These are phyloP conservation scores for Theonella swinhoei DNA, from an alignment of 37 sponge, comb jelly and placozoan genomes.

Conservation along the genomic window DNA sequence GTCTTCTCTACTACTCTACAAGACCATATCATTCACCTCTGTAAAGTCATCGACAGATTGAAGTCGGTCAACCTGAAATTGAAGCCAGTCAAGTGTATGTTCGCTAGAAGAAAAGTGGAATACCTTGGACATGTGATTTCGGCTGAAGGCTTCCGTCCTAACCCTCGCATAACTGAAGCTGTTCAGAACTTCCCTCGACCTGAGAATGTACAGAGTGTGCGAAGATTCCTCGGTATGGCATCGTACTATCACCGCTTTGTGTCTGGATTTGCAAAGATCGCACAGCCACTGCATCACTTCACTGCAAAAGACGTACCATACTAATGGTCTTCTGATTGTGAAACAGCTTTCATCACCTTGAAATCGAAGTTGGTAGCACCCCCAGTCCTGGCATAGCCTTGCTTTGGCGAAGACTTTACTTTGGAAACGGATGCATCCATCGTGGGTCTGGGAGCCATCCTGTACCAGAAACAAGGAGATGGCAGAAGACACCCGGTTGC, in stretches of 20 bases:
- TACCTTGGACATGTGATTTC: slow-evolving; percentile 33
- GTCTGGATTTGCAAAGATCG: slow-evolving; percentile 11
- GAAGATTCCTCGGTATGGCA: slow-evolving; percentile 4
- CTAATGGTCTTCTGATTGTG: slow-evolving; percentile 21
- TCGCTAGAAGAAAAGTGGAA: slow-evolving; percentile 22
- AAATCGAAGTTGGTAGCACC: not conserved
- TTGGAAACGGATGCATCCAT: not conserved
- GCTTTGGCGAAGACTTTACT: slow-evolving; percentile 13
- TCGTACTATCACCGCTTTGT: slow-evolving; percentile 41
- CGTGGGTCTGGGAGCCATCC: not conserved
- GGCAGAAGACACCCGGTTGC: not conserved
- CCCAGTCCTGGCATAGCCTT: slow-evolving; percentile 19
- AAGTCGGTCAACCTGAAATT: not conserved
- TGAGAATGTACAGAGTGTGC: not conserved
- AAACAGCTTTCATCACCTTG: slow-evolving; percentile 2
- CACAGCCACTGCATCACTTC: slow-evolving; percentile 12
- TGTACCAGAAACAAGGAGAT: slow-evolving; percentile 10
- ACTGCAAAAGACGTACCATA: slow-evolving; percentile 14
- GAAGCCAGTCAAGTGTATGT: slow-evolving; percentile 42
- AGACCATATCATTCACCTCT: slow-evolving; percentile 35
- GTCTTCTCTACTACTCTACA: slow-evolving; percentile 35
- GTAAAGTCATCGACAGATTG: slow-evolving; percentile 3
- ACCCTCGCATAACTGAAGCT: not conserved
- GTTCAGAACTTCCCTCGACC: not conserved
- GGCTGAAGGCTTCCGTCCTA: slow-evolving; percentile 6